Percentiles rank a stretch among this genome's conserved stretches.
phyloP scores from a whole-genome alignment of 2,888 invertebrate genomes.

The Gisinianus flammeolus region DNA sequence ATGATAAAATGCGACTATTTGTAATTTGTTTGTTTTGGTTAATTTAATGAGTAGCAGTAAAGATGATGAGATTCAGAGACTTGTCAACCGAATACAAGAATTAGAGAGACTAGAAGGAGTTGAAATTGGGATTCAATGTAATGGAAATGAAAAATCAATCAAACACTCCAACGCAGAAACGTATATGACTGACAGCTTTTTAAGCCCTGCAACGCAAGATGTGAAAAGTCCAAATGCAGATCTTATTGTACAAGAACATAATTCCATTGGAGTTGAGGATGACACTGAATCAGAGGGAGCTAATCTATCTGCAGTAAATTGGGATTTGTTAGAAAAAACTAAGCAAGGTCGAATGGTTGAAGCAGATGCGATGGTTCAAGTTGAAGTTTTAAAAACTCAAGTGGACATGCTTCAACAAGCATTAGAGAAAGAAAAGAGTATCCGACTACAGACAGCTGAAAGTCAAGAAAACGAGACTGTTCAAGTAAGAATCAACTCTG shows the following conservation, averaged over 20 bases:
- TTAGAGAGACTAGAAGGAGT: not conserved
- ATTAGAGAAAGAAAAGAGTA: conserved; percentile 15
- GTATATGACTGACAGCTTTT: not conserved
- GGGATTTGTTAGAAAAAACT: conserved; percentile 13
- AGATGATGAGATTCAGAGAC: not conserved
- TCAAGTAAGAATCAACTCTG: not conserved
- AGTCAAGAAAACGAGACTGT: not conserved
- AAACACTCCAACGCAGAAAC: not conserved
- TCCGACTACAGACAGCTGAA: not conserved
- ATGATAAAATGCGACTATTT: not conserved
- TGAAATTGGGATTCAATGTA: not conserved
- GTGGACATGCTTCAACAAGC: conserved; percentile 36
- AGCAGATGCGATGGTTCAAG: conserved; percentile 42
- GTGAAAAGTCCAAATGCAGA: too few species aligned
- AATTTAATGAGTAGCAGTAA: not conserved
- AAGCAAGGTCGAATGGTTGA: conserved; percentile 37
- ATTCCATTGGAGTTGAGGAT: not conserved
- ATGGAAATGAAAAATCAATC: not conserved
- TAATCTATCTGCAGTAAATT: conserved; percentile 17
- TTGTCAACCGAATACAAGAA: not conserved
- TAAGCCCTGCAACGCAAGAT: too few species aligned
- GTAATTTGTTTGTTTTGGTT: not conserved
- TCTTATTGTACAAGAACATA: too few species aligned
- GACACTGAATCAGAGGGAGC: not conserved
- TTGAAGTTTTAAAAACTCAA: conserved; percentile 47